Conservation (phyloP, 2,888 invertebrate species). For the Pristionchus fissidentatus region DNA sequence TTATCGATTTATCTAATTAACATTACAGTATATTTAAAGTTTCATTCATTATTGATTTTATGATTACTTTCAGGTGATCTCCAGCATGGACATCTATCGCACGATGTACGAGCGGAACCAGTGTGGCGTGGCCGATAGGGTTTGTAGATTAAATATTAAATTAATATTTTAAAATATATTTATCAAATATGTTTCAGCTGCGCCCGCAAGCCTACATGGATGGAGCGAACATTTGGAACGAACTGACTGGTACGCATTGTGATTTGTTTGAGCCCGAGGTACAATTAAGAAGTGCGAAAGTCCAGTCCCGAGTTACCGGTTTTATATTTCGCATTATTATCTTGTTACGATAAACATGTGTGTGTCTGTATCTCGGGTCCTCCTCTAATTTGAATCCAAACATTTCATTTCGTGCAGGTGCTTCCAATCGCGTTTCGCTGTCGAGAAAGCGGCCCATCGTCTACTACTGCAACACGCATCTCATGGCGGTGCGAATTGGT, state of each 20-base stretch:
- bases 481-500: conserved; percentile 79
- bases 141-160: neutral
- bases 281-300: neutral
- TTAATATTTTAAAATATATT: neutral
- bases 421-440: neutral
- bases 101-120: conserved; percentile 60
- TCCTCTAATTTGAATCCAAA: too few relatives aligned
- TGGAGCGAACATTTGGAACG: conserved; percentile 68
- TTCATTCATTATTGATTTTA: too few relatives aligned
- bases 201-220: conserved; percentile 58
- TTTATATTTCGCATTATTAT: neutral
- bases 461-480: conserved; percentile 79
- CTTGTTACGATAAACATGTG: too few relatives aligned
- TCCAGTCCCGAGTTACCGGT: neutral
- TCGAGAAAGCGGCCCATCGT: conserved; percentile 76
- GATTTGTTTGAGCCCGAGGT: too few relatives aligned
- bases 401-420: too few relatives aligned
- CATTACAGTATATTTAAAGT: too few relatives aligned
- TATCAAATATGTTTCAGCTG: neutral
- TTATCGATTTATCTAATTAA: neutral
- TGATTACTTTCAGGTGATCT: conserved; percentile 59
- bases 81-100: conserved; percentile 71
- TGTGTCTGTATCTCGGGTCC: too few relatives aligned
- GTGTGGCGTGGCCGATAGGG: neutral
- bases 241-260: conserved; percentile 51